Base-by-base conservation (phyloP, 2,888 invertebrate species). In the Atrina japonica region DNA sequence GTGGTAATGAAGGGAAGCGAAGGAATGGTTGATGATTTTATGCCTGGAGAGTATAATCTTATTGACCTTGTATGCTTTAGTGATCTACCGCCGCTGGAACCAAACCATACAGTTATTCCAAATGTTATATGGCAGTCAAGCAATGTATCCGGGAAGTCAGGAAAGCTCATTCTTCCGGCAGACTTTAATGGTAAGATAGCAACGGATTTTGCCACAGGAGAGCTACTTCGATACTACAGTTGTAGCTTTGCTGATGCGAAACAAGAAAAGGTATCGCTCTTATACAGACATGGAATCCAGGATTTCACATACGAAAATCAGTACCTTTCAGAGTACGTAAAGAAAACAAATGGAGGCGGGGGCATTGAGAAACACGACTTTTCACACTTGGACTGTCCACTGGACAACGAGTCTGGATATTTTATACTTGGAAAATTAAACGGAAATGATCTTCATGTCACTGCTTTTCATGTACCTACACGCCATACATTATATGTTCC, bases 301-400 rank as follows among this genome's bases (percentile, higher is more conserved):
- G 78, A 80, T 61, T 80, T 80, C 56, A 78, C 78, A 16, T 80
- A 80, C 50, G 65, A 80, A 61, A 74, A 75, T 64, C 63, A 70
- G 21, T 80, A 80, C 49, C 43, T 78, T 3, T 61, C 71, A 3
- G 75, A 80, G 9, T 80, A 73, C 49, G 80, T 78, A 6, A 50
- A 53, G 27, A 40, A 50, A 6, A 45, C 53, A 25, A 64, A 58
- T 27, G 55, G 66, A 0, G 78, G 78, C 2, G 66, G 73, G 0
- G 78, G 78, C n/a, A 25, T 80, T 18, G 80, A 80, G 66, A 69
- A 41, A 27, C 80, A 80, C 43, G 75, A 70, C 9, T 80, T 80
- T 67, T 49, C 78, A 2, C 80, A 80, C 59, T 72, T 80, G 7
- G 80, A 80, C 60, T 78, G 78, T 52, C 80, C 80, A 11, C 50